phyloP scores from a whole-genome alignment of 2,888 invertebrate genomes.

The Galeruca laticollis region DNA sequence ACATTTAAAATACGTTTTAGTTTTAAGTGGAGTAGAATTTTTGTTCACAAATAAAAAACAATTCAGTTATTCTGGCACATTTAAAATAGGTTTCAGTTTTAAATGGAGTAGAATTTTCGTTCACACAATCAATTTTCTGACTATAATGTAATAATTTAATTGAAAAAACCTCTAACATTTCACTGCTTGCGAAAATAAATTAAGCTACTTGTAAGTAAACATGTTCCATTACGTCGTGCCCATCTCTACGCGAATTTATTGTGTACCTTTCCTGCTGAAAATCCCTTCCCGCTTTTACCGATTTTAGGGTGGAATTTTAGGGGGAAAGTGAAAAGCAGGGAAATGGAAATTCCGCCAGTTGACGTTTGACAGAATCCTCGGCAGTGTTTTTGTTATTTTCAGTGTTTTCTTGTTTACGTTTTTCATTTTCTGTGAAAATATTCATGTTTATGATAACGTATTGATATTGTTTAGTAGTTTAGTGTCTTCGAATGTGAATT shows the following conservation, averaged over 20 bases:
- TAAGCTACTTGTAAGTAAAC: too few species aligned
- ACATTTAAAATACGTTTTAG: too few species aligned
- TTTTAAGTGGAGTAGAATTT: too few species aligned
- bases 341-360: slow-evolving; percentile 50
- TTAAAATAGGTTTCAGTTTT: too few species aligned
- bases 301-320: slow-evolving; percentile 37
- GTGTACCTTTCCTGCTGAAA: not conserved
- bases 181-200: too few species aligned
- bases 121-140: too few species aligned
- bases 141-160: too few species aligned
- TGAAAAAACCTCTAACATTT: too few species aligned
- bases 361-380: slow-evolving; percentile 45
- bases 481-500: not conserved
- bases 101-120: too few species aligned
- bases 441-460: not conserved
- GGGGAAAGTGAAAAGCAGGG: slow-evolving; percentile 47
- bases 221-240: too few species aligned
- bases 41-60: too few species aligned
- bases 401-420: slow-evolving; percentile 43
- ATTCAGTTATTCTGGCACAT: too few species aligned
- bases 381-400: slow-evolving; percentile 48
- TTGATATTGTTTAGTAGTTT: not conserved
- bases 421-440: slow-evolving; percentile 17
- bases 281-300: slow-evolving; percentile 1
- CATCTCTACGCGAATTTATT: not conserved